Evolutionary conservation across 2,797 vertebrate species (phyloP).

Genomic region (Chiroxiphia lanceolata): DNA sequence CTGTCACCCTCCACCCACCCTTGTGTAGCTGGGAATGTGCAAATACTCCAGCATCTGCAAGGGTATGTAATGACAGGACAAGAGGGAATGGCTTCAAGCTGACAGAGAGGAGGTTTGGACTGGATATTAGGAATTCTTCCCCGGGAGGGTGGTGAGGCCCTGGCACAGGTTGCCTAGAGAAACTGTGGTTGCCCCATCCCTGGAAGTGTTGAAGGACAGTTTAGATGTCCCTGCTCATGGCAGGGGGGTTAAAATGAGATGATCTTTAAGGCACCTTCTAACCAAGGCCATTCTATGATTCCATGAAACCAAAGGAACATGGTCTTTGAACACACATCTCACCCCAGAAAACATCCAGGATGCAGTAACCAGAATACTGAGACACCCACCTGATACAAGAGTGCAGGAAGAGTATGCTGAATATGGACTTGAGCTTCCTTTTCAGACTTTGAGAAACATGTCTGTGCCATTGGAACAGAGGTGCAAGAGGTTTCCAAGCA

Average conservation of each 20-base stretch:
- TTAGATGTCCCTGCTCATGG: neutral
- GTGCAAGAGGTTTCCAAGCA: neutral
- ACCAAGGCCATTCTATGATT: neutral
- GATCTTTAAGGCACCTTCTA: neutral
- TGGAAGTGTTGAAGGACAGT: neutral
- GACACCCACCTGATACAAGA: neutral
- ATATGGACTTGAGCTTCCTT: neutral
- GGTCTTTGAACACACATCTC: neutral
- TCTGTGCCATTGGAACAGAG: neutral
- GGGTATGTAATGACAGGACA: neutral
- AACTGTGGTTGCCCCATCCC: neutral
- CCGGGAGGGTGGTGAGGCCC: neutral
- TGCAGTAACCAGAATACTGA: neutral
- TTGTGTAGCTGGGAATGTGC: neutral
- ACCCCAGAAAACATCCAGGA: neutral
- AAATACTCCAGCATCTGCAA: neutral
- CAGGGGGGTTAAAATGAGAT: neutral
- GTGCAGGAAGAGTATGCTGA: neutral
- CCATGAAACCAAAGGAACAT: neutral
- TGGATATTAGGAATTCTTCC: neutral
- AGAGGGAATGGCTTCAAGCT: neutral
- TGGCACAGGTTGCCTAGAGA: neutral
- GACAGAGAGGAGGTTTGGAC: neutral
- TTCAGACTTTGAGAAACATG: neutral
- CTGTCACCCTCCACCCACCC: neutral